These are phyloP conservation scores for Drosophila eugracilis DNA, from an alignment of 1,140 invertebrate species.

Conservation along the genomic window DNA sequence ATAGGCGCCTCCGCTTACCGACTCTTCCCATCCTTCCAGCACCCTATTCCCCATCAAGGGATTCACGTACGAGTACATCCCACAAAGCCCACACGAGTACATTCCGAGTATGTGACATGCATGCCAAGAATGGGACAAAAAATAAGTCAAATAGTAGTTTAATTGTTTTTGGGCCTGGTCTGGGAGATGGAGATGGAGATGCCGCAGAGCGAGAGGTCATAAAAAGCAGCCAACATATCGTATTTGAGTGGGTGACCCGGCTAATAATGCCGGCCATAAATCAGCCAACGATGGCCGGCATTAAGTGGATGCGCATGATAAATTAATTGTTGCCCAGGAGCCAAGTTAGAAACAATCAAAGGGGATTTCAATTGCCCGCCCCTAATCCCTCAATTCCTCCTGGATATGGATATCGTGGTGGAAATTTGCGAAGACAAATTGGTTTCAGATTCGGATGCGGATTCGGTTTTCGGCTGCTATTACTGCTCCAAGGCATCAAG, in stretches of 20 bases:
- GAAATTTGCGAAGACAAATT: constrained; percentile 63
- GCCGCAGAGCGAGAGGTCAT: constrained; percentile 41
- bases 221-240: constrained; percentile 36
- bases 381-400: constrained; percentile 17
- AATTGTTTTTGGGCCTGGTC: constrained; percentile 56
- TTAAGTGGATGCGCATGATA: constrained; percentile 76
- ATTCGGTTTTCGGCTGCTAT: constrained; percentile 4
- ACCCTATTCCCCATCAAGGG: constrained; percentile 13
- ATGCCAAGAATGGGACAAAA: constrained; percentile 50
- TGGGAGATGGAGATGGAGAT: constrained; percentile 1
- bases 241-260: constrained; percentile 34
- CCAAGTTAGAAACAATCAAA: constrained; percentile 35
- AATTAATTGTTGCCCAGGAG: constrained; percentile 70
- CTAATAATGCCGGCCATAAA: constrained; percentile 76
- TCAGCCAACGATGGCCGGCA: constrained; percentile 69
- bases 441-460: constrained; percentile 35
- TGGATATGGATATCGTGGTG: constrained; percentile 28
- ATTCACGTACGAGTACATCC: constrained; percentile 6
- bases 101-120: constrained; percentile 63
- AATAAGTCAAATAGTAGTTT: constrained; percentile 56
- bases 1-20: constrained; percentile 57
- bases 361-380: constrained; percentile 51
- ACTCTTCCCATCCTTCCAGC: neutral
- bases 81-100: constrained; percentile 22
- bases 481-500: constrained; percentile 11